Percentiles rank a stretch among this genome's conserved stretches.
Evolutionary conservation across 2,113 vertebrate genomes (phyloP).

Genomic region (Eolophus roseicapilla): DNA sequence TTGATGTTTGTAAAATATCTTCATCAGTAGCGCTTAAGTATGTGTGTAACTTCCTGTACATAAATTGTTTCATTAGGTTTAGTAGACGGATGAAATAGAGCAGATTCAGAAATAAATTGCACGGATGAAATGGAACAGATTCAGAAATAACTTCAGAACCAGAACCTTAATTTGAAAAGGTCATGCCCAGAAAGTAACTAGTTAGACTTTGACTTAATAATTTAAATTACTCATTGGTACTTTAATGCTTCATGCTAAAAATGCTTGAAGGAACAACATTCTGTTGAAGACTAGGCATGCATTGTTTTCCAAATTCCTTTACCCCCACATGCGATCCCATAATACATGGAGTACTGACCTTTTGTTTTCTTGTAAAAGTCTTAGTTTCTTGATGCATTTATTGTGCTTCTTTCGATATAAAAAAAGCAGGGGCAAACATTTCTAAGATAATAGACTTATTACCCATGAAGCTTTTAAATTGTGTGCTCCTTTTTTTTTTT

Average conservation of each 20-base stretch:
- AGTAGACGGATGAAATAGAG: background rate
- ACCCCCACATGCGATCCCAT: slow-evolving; percentile 59
- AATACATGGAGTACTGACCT: slow-evolving; percentile 57
- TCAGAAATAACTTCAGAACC: background rate
- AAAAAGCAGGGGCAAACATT: background rate
- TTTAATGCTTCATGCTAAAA: slow-evolving; percentile 38
- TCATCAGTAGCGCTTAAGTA: background rate
- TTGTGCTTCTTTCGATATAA: background rate
- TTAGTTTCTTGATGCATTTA: background rate
- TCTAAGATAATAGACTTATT: background rate
- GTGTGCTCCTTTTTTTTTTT: background rate
- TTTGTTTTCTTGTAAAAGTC: slow-evolving; percentile 18
- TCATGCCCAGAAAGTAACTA: background rate
- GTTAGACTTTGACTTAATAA: slow-evolving; percentile 25
- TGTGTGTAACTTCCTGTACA: background rate
- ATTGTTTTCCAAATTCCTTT: slow-evolving; percentile 68
- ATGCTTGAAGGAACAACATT: slow-evolving; percentile 54
- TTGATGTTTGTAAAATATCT: background rate
- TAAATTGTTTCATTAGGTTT: background rate
- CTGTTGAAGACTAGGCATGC: slow-evolving; percentile 47
- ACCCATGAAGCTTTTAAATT: background rate
- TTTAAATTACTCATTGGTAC: background rate
- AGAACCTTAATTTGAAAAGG: slow-evolving; percentile 6
- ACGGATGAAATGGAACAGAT: background rate
- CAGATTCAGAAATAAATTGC: background rate